A percentile compares a stretch with the other conserved stretches of the same genome.
These are phyloP conservation scores for Hipposideros armiger DNA, from an alignment of 2,113 vertebrate genomes.

Conservation along the genomic window DNA sequence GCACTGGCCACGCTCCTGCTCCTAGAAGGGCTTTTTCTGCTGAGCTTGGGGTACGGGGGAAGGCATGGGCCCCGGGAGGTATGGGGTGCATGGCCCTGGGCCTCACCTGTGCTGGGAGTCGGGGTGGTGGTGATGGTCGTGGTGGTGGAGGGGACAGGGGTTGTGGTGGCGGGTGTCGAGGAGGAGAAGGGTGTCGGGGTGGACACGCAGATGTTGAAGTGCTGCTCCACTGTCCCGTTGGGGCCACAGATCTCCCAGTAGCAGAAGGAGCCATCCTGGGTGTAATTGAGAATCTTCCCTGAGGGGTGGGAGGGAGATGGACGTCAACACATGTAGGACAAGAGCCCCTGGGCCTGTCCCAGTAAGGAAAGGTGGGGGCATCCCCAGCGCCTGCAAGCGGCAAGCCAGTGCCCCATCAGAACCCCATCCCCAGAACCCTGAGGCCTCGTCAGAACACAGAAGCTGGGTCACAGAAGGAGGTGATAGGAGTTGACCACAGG, in stretches of 20 bases:
- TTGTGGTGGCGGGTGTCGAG: rapidly evolving
- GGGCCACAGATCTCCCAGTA: conserved; percentile 18
- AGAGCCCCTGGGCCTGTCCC: not conserved
- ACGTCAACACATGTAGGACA: rapidly evolving
- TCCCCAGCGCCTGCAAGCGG: rapidly evolving
- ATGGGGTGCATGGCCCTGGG: rapidly evolving
- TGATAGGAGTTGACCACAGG: not conserved
- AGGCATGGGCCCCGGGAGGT: no score
- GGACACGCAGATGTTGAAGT: not conserved
- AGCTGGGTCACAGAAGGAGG: not conserved
- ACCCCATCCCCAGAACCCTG: not conserved
- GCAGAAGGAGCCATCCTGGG: conserved; percentile 56
- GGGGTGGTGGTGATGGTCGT: not conserved
- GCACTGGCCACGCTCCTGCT: not conserved
- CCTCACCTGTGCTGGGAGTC: not conserved
- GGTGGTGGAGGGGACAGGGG: rapidly evolving
- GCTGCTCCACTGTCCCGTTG: not conserved
- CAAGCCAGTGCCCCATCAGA: rapidly evolving
- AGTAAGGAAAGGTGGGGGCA: rapidly evolving
- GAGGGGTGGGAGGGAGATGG: not conserved
- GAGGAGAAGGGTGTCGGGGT: rapidly evolving
- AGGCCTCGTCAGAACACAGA: not conserved
- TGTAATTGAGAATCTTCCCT: conserved; percentile 55
- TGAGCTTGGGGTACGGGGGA: not conserved
- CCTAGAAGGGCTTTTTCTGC: rapidly evolving